A percentile compares a stretch with the other conserved stretches of the same genome.
These are phyloP conservation scores for Platyura marginata DNA, from an alignment of 1,140 invertebrate genomes.

Conservation along the genomic window DNA sequence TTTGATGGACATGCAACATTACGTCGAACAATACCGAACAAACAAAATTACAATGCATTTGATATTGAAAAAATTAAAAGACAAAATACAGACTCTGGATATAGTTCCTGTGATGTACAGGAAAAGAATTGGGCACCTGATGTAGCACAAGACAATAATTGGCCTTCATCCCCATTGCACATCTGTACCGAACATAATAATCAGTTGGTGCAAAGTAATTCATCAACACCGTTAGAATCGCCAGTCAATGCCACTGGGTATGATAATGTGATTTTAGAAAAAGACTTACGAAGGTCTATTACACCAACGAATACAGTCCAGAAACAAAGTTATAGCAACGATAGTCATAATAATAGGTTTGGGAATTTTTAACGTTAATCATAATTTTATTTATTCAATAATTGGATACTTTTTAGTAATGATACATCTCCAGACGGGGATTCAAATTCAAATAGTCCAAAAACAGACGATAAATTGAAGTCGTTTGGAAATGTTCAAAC, in stretches of 20 bases:
- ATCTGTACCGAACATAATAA: neutral
- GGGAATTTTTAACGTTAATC: too few species aligned
- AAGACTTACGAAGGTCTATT: too few species aligned
- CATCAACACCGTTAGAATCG: neutral
- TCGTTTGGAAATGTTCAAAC: slow-evolving; percentile 59
- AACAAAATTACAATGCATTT: slow-evolving; percentile 17
- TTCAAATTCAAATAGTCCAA: slow-evolving; percentile 13
- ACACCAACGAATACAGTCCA: too few species aligned
- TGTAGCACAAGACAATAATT: slow-evolving; percentile 26
- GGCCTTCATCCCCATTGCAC: neutral
- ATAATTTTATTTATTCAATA: too few species aligned
- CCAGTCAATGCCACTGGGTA: too few species aligned
- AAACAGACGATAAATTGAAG: slow-evolving; percentile 45
- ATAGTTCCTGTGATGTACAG: slow-evolving; percentile 57
- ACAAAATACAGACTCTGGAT: slow-evolving; percentile 73
- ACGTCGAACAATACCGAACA: slow-evolving; percentile 21
- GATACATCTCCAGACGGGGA: slow-evolving; percentile 24
- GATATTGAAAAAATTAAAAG: slow-evolving; percentile 33
- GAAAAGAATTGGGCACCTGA: slow-evolving; percentile 80
- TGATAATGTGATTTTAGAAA: too few species aligned
- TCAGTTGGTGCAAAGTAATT: too few species aligned
- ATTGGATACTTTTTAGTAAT: slow-evolving; percentile 15
- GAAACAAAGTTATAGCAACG: too few species aligned
- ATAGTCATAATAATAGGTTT: neutral
- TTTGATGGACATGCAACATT: slow-evolving; percentile 22